Evolutionary conservation across 2,888 invertebrate genomes (phyloP).

Genomic region (Diplazon laetatorius): DNA sequence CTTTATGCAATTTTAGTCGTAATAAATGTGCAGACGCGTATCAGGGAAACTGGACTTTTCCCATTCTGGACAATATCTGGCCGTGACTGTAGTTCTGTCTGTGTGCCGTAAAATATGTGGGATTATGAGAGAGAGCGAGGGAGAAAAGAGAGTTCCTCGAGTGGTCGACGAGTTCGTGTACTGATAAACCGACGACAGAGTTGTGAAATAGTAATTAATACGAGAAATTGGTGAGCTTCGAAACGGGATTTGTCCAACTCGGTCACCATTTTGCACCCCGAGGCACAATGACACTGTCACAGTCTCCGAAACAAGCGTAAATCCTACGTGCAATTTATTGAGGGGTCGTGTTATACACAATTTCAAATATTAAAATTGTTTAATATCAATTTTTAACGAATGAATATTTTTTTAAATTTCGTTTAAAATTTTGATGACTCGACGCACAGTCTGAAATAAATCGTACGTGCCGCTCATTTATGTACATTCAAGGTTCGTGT

Average conservation of each 20-base stretch:
- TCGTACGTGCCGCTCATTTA: too few species aligned
- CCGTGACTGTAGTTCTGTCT: neutral
- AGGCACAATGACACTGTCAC: neutral
- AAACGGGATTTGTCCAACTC: neutral
- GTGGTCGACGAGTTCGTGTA: slow-evolving; percentile 1
- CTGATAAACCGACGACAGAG: neutral
- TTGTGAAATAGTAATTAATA: slow-evolving; percentile 45
- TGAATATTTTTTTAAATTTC: too few species aligned
- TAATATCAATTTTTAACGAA: too few species aligned
- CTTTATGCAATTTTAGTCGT: slow-evolving; percentile 11
- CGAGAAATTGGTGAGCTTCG: slow-evolving; percentile 30
- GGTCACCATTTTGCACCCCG: slow-evolving; percentile 13
- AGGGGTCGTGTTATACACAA: too few species aligned
- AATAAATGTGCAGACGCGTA: neutral
- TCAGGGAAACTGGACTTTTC: neutral
- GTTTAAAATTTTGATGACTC: too few species aligned
- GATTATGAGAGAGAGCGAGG: neutral
- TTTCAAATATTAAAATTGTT: too few species aligned
- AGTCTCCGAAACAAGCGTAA: slow-evolving; percentile 12
- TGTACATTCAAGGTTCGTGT: too few species aligned
- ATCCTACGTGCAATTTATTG: too few species aligned
- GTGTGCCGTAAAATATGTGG: neutral
- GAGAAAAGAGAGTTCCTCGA: neutral
- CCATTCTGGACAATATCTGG: neutral
- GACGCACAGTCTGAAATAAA: too few species aligned